These are phyloP conservation scores for Amblyjoppa fuscipennis DNA, from an alignment of 2,888 invertebrate species.

Conservation along the genomic window DNA sequence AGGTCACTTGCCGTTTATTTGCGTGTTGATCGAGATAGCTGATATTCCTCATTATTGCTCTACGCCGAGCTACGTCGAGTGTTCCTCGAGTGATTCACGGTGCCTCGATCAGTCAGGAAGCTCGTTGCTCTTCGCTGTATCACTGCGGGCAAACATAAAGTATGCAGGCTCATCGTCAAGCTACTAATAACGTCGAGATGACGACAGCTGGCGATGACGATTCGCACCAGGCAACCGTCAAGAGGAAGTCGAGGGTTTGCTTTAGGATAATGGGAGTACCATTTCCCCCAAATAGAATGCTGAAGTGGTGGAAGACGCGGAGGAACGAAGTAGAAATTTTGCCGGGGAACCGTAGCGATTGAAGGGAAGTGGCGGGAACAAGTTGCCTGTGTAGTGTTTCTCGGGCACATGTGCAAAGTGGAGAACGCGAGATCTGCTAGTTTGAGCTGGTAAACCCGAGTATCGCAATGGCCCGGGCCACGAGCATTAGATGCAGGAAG, in stretches of 20 bases:
- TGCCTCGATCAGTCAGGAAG: not conserved
- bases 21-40: too few species aligned
- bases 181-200: slow-evolving; percentile 1
- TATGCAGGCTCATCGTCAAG: slow-evolving; percentile 1
- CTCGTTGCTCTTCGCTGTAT: not conserved
- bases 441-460: slow-evolving; percentile 60
- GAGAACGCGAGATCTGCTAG: slow-evolving; percentile 50
- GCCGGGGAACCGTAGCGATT: not conserved
- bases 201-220: not conserved
- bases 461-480: slow-evolving; percentile 55
- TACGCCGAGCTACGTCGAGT: not conserved
- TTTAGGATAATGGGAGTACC: slow-evolving; percentile 20
- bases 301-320: not conserved
- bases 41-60: too few species aligned
- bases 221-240: not conserved
- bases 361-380: slow-evolving; percentile 10
- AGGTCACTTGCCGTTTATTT: too few species aligned
- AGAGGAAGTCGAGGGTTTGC: slow-evolving; percentile 14
- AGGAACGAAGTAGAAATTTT: slow-evolving; percentile 2
- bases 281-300: slow-evolving; percentile 9
- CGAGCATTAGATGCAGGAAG: slow-evolving; percentile 35
- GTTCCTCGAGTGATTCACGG: not conserved
- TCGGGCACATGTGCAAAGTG: slow-evolving; percentile 55
- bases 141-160: not conserved
- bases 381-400: slow-evolving; percentile 22